Base-by-base conservation (phyloP, 2,113 vertebrate genomes). In the Lepus timidus region DNA sequence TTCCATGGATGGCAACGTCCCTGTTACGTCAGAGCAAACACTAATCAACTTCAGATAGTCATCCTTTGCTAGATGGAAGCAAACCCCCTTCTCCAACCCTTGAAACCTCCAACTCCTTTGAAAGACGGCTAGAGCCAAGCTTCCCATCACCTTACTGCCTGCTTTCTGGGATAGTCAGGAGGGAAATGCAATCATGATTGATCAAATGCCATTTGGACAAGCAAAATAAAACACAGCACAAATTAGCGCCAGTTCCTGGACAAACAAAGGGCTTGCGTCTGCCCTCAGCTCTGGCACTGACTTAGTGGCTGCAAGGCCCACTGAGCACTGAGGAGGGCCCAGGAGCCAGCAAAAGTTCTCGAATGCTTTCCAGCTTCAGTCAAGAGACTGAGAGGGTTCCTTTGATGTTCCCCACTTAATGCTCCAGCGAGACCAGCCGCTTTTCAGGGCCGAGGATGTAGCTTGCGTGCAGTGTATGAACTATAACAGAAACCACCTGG, bases 221-320 rank as follows among this genome's bases (percentile, higher is more conserved):
- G 95, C 80, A 95, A 83, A 96, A 95, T 82, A 95, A 96, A 95
- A 94, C 90, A 90, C 33, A 73, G 71, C 71, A 85, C 68, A 73
- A 90, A 95, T 85, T 70, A 88, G 83, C 85, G 58, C 85, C 73
- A 78, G 82, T 95, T 96, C 88, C 55, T 84, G 65, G 87, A 49
- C 84, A 86, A 93, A 89, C 49, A 84, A 89, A 87, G 64, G n/a
- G 44, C 25, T 74, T 65, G 16, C 71, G 70, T 62, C 89, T 61
- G 88, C 87, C 87, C 96, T 80, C 61, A 68, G 80, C 64, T 88
- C 74, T 89, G 89, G 83, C 55, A 10, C 51, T 74, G 78, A 95
- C 27, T 88, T 83, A 51, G 1, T 92, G 52, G 22, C 36, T 83
- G 64, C 86, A 83, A 6, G 76, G 65, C 23, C 52, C 65, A 4